Evolutionary conservation across 2,888 invertebrate genomes (phyloP).

Genomic region (Hydriomena furcata): DNA sequence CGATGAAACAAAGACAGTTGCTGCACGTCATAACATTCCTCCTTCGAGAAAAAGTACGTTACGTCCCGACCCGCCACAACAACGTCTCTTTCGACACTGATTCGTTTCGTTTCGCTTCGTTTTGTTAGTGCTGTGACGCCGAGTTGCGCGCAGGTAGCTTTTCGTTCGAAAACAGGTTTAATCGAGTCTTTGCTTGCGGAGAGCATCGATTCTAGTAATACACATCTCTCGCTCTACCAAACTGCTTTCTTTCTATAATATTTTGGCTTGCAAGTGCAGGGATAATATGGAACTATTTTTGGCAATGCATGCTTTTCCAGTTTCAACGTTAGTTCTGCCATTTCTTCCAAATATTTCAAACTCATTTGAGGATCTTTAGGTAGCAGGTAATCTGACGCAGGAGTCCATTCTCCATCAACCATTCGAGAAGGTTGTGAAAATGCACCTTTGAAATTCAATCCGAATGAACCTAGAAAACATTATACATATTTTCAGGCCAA

Average conservation of each 20-base stretch:
- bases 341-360: constrained; percentile 59
- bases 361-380: constrained; percentile 66
- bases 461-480: constrained; percentile 72
- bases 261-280: constrained; percentile 55
- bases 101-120: constrained; percentile 36
- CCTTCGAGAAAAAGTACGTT: constrained; percentile 49
- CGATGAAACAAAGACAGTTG: constrained; percentile 78
- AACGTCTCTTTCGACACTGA: constrained; percentile 58
- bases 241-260: constrained; percentile 40
- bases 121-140: constrained; percentile 33
- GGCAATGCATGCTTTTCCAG: constrained; percentile 55
- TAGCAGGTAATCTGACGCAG: constrained; percentile 59
- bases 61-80: constrained; percentile 44
- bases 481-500: neutral
- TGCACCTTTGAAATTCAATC: constrained; percentile 74
- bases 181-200: constrained; percentile 21
- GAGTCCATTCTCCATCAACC: constrained; percentile 69
- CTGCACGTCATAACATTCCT: constrained; percentile 83
- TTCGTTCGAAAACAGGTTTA: constrained; percentile 34
- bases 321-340: constrained; percentile 54
- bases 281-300: constrained; percentile 45
- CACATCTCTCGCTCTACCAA: constrained; percentile 33
- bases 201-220: constrained; percentile 16
- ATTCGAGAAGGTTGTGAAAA: constrained; percentile 84
- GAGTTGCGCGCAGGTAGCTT: constrained; percentile 33